Percentiles rank a stretch among this genome's conserved stretches.
phyloP scores from a whole-genome alignment of 2,888 invertebrate genomes.

The Drosophila austrosaltans region DNA sequence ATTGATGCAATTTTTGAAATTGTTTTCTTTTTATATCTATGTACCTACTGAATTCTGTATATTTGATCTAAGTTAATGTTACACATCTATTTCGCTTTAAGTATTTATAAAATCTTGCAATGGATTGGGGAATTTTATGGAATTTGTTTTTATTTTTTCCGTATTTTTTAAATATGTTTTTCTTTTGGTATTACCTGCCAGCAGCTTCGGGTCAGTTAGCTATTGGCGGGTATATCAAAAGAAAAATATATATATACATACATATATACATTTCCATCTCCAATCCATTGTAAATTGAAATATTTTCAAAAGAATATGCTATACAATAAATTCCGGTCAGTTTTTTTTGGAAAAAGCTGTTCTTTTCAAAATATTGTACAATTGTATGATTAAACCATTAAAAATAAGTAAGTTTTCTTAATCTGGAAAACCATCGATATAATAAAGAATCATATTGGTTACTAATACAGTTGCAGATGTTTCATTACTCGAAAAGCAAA shows the following conservation, averaged over 20 bases:
- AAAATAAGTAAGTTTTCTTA: conserved; percentile 40
- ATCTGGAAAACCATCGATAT: conserved; percentile 42
- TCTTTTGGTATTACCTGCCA: conserved; percentile 17
- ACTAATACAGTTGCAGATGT: conserved; percentile 45
- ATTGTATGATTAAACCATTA: conserved; percentile 27
- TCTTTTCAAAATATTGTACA: conserved; percentile 68
- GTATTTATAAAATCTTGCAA: conserved; percentile 14
- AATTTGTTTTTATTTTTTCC: background rate
- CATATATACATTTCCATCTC: conserved; percentile 4
- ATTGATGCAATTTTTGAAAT: conserved; percentile 66
- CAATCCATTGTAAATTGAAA: conserved; percentile 35
- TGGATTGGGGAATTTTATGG: background rate
- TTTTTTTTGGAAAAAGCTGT: conserved; percentile 55
- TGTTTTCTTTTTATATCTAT: conserved; percentile 57
- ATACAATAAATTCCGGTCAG: conserved; percentile 63
- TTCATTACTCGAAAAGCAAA: too few relatives aligned
- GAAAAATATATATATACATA: background rate
- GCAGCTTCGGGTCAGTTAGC: conserved; percentile 68
- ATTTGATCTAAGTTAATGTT: conserved; percentile 61
- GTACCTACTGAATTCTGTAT: conserved; percentile 69
- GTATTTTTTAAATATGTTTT: conserved; percentile 14
- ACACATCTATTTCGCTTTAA: conserved; percentile 28
- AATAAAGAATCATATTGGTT: conserved; percentile 75
- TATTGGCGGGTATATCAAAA: conserved; percentile 28
- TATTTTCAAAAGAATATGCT: conserved; percentile 68